phyloP scores from a whole-genome alignment of 2,113 vertebrate species.

The Microcebus jonahi region DNA sequence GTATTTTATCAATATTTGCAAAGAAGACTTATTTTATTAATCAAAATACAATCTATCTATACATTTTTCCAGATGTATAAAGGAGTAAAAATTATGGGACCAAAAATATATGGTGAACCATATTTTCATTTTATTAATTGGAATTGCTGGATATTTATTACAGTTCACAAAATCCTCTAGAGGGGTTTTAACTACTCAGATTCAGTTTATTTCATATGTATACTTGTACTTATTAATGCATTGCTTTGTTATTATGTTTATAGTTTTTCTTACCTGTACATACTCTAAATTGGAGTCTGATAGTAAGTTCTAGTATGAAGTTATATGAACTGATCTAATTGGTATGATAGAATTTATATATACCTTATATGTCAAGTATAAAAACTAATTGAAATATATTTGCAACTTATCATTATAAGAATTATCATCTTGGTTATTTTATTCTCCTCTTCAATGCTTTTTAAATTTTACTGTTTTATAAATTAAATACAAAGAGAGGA shows the following conservation, averaged over 20 bases:
- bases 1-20: not conserved
- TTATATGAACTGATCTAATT: not conserved
- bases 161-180: not conserved
- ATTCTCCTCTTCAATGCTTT: not conserved
- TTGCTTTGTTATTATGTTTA: not conserved
- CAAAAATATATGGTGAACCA: not conserved
- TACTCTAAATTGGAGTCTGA: not conserved
- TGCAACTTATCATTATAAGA: not conserved
- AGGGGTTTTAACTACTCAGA: not conserved
- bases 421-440: not conserved
- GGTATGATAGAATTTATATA: not conserved
- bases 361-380: not conserved
- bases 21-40: not conserved
- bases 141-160: not conserved
- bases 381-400: not conserved
- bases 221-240: not conserved
- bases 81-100: not conserved
- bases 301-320: not conserved
- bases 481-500: not conserved
- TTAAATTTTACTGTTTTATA: not conserved
- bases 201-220: not conserved
- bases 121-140: not conserved
- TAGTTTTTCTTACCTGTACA: not conserved
- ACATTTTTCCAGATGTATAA: not conserved
- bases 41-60: not conserved